These are phyloP conservation scores for Uropsilus gracilis DNA, from an alignment of 2,113 vertebrate species.

Conservation along the genomic window DNA sequence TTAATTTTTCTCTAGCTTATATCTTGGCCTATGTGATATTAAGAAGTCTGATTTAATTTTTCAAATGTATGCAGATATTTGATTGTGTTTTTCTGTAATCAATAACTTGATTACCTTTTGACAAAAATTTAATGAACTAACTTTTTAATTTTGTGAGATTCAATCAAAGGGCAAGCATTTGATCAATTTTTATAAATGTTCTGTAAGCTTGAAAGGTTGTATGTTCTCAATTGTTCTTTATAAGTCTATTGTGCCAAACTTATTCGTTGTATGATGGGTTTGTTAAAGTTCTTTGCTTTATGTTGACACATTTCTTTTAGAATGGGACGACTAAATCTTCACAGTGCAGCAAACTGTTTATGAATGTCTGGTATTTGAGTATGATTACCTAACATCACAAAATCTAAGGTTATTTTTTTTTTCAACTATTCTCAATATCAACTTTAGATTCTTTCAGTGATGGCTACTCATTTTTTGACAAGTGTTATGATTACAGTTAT, in stretches of 20 bases:
- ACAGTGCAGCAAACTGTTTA: not conserved
- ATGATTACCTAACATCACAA: not conserved
- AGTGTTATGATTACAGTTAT: not conserved
- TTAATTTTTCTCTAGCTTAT: not conserved
- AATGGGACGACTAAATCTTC: slow-evolving; percentile 12
- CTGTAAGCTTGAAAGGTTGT: not conserved
- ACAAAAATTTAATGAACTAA: not conserved
- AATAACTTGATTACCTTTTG: not conserved
- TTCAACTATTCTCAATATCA: not conserved
- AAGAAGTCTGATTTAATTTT: slow-evolving; percentile 4
- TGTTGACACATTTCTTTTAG: not conserved
- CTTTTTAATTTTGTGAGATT: slow-evolving; percentile 21
- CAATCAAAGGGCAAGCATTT: not conserved
- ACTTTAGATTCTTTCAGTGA: not conserved
- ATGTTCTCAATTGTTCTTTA: not conserved
- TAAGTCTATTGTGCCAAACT: not conserved
- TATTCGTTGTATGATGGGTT: not conserved
- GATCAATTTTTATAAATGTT: slow-evolving; percentile 9
- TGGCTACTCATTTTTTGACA: not conserved
- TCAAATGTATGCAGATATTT: not conserved
- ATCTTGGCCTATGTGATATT: not conserved
- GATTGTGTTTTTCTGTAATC: not conserved
- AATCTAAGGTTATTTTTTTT: not conserved
- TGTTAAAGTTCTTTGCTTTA: not conserved
- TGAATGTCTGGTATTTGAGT: not conserved